Conservation (phyloP, 1,140 invertebrate genomes). For the Drosophila dunni region DNA sequence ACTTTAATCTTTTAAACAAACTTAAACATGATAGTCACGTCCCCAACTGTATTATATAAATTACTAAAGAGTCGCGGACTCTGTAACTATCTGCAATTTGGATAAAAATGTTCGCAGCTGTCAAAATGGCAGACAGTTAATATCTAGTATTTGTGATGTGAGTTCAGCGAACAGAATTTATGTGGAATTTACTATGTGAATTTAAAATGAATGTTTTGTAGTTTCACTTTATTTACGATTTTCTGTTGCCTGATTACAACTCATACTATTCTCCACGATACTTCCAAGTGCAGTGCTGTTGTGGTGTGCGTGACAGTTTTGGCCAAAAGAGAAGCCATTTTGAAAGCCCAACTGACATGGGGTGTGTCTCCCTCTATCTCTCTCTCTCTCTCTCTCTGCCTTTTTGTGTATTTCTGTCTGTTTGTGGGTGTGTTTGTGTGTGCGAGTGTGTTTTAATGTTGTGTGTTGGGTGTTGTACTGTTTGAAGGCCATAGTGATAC, state of each 20-base stretch:
- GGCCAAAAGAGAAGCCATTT: neutral
- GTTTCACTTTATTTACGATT: constrained; percentile 22
- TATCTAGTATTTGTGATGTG: constrained; percentile 9
- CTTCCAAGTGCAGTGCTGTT: neutral
- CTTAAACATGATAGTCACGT: neutral
- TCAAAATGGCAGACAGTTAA: constrained; percentile 25
- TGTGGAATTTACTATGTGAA: constrained; percentile 12
- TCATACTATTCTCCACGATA: neutral
- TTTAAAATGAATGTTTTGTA: constrained; percentile 24
- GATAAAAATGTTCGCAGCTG: constrained; percentile 16
- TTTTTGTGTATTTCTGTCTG: no score
- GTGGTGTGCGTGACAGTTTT: constrained; percentile 15
- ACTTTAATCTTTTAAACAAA: neutral
- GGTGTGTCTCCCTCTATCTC: neutral
- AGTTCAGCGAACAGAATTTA: constrained; percentile 9
- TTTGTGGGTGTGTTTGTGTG: neutral
- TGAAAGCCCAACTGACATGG: neutral
- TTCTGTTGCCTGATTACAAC: constrained; percentile 17
- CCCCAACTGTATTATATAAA: neutral
- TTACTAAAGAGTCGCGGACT: neutral
- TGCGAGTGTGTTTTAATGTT: neutral
- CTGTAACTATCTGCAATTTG: constrained; percentile 2
- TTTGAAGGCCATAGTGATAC: constrained; percentile 4
- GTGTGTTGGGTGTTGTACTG: neutral
- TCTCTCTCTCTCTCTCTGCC: no score